Base-by-base conservation (phyloP, 1,140 invertebrate species). In the Chrysomallon squamiferum region DNA sequence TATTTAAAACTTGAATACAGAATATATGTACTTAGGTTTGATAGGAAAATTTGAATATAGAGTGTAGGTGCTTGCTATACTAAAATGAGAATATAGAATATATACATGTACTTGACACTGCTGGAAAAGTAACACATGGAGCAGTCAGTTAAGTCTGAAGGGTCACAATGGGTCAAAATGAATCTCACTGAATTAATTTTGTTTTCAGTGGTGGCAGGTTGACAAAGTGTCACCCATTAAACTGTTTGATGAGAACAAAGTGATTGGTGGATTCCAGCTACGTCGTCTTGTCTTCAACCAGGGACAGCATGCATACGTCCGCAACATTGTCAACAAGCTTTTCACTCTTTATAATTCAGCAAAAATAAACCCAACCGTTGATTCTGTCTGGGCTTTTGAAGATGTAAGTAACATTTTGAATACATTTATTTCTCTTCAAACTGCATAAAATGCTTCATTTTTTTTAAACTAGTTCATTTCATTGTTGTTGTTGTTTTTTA, bases 181-280 rank as follows among this genome's bases (percentile, higher is more conserved):
- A n/a, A n/a, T n/a, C n/a, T n/a, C n/a, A n/a, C n/a, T n/a, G n/a
- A n/a, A n/a, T n/a, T n/a, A n/a, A n/a, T n/a, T n/a, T n/a, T n/a
- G n/a, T n/a, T 78, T 74, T 54, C 68, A 87, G 92, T 95, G 93
- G 93, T 95, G 93, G 93, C 93, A 94, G 88, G 92, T 94, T 22
- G 93, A 95, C 83, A 95, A 94, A 86, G 89, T 95, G 49, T 93
- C 91, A 7, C 93, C 93, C 1, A 90, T 95, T 72, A 95, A 94
- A 85, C 85, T 95, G 67, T 95, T 91, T 83, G 93, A 95, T 75
- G 93, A 96, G 79, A 95, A 95, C 86, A 93, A 94, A 85, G 90
- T 89, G 50, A 86, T 95, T 49, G 88, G 90, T 25, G 93, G 93
- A 1, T 90, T 96, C 79, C 93, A 95, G 86, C 87, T 95, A 68